These are phyloP conservation scores for Drosophila tsacasi DNA, from an alignment of 1,140 invertebrate species.

Conservation along the genomic window DNA sequence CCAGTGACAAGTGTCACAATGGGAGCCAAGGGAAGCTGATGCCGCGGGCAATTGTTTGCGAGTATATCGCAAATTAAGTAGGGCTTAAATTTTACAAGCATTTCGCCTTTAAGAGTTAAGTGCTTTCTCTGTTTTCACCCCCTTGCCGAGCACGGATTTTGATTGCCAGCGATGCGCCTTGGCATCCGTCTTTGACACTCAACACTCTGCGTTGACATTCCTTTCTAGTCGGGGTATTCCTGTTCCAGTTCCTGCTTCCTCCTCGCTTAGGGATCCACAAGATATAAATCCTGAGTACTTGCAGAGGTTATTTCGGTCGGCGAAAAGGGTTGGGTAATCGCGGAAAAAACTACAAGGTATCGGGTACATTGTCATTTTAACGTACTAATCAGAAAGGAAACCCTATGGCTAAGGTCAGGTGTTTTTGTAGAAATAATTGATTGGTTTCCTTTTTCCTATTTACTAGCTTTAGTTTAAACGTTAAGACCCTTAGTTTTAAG, in stretches of 20 bases:
- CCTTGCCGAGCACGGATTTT: constrained; percentile 30
- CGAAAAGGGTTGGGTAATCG: neutral
- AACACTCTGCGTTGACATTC: constrained; percentile 58
- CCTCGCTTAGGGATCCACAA: neutral
- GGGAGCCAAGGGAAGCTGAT: constrained; percentile 14
- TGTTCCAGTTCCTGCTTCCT: constrained; percentile 17
- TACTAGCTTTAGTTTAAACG: no score
- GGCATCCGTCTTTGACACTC: constrained; percentile 54
- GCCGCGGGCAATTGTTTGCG: constrained; percentile 77
- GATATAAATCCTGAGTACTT: neutral
- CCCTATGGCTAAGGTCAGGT: no score
- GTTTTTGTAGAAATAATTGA: no score
- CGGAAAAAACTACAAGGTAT: neutral
- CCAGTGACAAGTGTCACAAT: constrained; percentile 69
- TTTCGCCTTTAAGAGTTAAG: constrained; percentile 82
- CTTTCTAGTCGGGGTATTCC: constrained; percentile 18
- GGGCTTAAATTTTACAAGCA: constrained; percentile 83
- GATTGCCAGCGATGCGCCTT: constrained; percentile 50
- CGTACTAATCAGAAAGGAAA: neutral
- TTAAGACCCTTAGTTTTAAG: no score
- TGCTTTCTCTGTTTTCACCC: constrained; percentile 68
- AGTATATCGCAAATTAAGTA: constrained; percentile 82
- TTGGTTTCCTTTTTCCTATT: no score
- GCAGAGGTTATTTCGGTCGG: constrained; percentile 16
- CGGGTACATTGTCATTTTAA: no score